Evolutionary conservation across 2,113 vertebrate species (phyloP).

Genomic region (Pipra filicauda): DNA sequence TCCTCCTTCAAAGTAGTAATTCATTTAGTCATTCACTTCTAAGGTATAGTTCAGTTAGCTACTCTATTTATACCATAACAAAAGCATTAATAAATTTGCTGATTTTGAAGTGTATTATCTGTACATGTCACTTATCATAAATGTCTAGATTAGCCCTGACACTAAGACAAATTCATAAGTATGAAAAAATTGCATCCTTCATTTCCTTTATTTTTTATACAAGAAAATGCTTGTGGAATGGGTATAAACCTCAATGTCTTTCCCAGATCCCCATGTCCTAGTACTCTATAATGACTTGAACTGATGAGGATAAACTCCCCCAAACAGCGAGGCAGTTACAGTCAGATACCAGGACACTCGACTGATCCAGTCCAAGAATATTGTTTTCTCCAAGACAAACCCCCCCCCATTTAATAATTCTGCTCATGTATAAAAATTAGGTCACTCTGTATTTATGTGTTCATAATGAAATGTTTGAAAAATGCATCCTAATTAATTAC

Average conservation of each 20-base stretch:
- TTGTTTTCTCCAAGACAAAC: not conserved
- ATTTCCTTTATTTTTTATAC: not conserved
- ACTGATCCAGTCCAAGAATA: not conserved
- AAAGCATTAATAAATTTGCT: not conserved
- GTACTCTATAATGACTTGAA: not conserved
- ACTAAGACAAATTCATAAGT: not conserved
- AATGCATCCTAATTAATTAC: slow-evolving; percentile 20
- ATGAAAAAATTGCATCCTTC: not conserved
- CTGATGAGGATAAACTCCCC: not conserved
- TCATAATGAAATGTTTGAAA: slow-evolving; percentile 13
- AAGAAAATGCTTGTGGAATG: not conserved
- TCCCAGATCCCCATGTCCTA: not conserved
- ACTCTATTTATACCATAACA: not conserved
- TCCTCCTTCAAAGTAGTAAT: not conserved
- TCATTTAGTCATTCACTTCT: not conserved
- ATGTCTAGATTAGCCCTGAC: not conserved
- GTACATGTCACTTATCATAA: not conserved
- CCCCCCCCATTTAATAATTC: not conserved
- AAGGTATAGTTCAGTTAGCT: not conserved
- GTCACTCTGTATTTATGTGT: not conserved
- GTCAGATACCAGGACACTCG: not conserved
- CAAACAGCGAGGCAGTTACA: not conserved
- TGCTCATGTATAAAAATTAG: not conserved
- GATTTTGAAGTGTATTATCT: not conserved
- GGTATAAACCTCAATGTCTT: not conserved